phyloP scores from a whole-genome alignment of 2,797 vertebrate species.

The Enoplosus armatus region DNA sequence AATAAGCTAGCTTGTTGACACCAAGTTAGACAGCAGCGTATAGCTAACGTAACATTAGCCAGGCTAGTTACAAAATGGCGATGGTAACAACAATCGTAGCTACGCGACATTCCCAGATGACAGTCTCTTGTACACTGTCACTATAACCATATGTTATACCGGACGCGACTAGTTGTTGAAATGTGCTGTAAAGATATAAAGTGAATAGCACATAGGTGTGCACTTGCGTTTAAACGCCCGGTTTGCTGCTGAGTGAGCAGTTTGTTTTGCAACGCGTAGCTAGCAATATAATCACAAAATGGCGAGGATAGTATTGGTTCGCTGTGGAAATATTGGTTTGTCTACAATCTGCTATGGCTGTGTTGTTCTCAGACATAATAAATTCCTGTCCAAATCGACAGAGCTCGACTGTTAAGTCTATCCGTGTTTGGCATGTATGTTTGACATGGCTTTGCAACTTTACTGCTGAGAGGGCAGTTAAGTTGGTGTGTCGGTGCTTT shows the following conservation, averaged over 20 bases:
- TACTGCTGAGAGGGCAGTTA: conserved; percentile 75
- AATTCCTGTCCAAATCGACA: background rate
- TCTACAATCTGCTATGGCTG: conserved; percentile 12
- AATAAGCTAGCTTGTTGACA: conserved; percentile 53
- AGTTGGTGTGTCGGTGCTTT: conserved; percentile 65
- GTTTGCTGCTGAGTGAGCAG: conserved; percentile 53
- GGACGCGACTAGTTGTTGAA: background rate
- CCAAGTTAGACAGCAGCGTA: conserved; percentile 49
- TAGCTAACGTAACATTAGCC: conserved; percentile 68
- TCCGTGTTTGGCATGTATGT: conserved; percentile 32
- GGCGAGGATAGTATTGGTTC: conserved; percentile 78
- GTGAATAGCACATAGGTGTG: background rate
- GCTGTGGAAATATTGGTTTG: conserved; percentile 41
- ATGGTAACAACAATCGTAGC: conserved; percentile 84
- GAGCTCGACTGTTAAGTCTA: background rate
- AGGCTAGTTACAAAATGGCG: conserved; percentile 86
- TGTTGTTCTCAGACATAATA: background rate
- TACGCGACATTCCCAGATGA: conserved; percentile 84
- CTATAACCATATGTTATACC: conserved; percentile 18
- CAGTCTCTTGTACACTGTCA: conserved; percentile 65
- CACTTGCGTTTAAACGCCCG: background rate
- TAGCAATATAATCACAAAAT: conserved; percentile 80
- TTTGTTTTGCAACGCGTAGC: conserved; percentile 54
- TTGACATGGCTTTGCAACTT: conserved; percentile 68
- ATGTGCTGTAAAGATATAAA: background rate